Conservation (phyloP, 2,888 invertebrate species). For the Digitonthophagus gazella region DNA sequence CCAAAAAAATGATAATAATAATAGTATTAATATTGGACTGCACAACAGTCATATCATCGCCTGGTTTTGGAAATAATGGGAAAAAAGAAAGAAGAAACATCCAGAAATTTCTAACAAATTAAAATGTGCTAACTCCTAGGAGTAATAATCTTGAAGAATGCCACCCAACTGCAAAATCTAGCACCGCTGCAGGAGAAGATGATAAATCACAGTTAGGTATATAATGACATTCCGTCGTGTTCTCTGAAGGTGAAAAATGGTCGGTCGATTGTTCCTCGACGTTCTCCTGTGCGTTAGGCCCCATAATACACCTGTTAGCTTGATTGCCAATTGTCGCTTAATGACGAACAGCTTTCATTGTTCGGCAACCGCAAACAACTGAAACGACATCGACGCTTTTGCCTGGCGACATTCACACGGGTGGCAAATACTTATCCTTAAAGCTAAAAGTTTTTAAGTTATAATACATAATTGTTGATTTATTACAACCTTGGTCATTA, state of each 20-base stretch:
- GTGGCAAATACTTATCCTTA: neutral
- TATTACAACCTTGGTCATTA: too few relatives aligned
- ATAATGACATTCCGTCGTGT: slow-evolving; percentile 6
- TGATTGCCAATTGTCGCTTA: slow-evolving; percentile 17
- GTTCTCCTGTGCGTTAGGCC: neutral
- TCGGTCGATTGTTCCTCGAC: neutral
- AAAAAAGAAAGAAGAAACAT: too few relatives aligned
- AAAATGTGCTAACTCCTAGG: neutral
- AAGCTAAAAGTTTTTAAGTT: too few relatives aligned
- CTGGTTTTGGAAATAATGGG: too few relatives aligned
- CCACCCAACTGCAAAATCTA: slow-evolving; percentile 10
- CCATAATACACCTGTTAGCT: slow-evolving; percentile 12
- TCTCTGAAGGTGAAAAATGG: slow-evolving; percentile 10
- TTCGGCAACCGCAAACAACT: neutral
- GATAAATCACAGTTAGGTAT: slow-evolving; percentile 15
- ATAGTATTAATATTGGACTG: too few relatives aligned
- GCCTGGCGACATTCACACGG: neutral
- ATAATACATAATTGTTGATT: too few relatives aligned
- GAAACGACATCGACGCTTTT: neutral
- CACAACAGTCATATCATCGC: too few relatives aligned
- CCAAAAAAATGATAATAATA: too few relatives aligned
- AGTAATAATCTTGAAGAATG: neutral
- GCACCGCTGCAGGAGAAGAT: neutral
- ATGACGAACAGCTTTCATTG: slow-evolving; percentile 11
- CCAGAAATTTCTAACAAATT: too few relatives aligned